These are phyloP conservation scores for Caenorhabditis afra DNA, from an alignment of 2,888 invertebrate genomes.

Conservation along the genomic window DNA sequence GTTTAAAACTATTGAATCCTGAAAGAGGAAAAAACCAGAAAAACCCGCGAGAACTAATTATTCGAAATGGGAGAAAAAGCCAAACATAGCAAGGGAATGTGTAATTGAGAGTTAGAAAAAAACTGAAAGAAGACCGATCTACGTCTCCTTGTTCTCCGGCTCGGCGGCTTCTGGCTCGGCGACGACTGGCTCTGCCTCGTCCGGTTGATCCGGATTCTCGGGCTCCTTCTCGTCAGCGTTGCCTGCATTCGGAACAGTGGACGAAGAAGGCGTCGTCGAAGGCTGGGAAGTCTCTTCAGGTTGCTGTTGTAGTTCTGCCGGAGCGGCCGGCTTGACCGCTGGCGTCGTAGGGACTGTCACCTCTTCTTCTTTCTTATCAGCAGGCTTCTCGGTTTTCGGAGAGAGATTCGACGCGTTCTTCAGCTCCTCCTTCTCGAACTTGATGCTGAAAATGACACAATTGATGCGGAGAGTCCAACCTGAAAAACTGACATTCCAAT, in stretches of 20 bases:
- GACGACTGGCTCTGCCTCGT: conserved; percentile 30
- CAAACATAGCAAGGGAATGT: conserved; percentile 21
- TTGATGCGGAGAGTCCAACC: neutral
- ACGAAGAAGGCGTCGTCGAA: conserved; percentile 15
- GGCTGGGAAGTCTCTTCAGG: conserved; percentile 5
- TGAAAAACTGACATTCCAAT: conserved; percentile 46
- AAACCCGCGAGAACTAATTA: conserved; percentile 31
- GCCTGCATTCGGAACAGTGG: conserved; percentile 20
- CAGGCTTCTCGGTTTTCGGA: conserved; percentile 34
- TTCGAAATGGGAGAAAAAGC: conserved; percentile 11
- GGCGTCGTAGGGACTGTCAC: conserved; percentile 4
- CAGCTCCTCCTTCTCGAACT: conserved; percentile 49
- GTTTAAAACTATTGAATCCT: conserved; percentile 40
- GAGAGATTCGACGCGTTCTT: conserved; percentile 25
- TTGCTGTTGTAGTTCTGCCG: neutral
- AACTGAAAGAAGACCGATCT: neutral
- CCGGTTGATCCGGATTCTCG: conserved; percentile 33
- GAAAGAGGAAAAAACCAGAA: neutral
- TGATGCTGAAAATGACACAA: conserved; percentile 31
- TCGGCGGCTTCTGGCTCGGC: conserved; percentile 24
- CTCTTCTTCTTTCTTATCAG: conserved; percentile 25
- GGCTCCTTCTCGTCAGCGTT: conserved; percentile 38
- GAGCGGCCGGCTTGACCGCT: neutral
- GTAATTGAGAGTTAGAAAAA: no score
- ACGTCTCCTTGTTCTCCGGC: conserved; percentile 43